Evolutionary conservation across 2,888 invertebrate genomes (phyloP).

Genomic region (Coremacera marginata): DNA sequence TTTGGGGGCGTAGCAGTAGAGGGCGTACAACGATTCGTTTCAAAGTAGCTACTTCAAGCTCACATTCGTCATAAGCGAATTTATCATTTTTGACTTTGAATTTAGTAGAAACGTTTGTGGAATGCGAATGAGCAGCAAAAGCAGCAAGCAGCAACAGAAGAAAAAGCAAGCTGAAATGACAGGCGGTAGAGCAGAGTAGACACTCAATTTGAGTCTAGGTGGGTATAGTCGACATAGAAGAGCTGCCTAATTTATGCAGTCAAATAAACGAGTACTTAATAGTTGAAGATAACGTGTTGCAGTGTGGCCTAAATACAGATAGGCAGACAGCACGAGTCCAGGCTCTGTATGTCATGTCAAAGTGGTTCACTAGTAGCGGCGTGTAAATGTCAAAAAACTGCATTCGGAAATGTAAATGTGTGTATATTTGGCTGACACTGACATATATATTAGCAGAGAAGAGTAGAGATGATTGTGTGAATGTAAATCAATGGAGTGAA

Average conservation of each 20-base stretch:
- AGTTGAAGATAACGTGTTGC: slow-evolving; percentile 20
- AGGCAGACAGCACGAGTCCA: neutral
- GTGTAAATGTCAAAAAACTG: slow-evolving; percentile 27
- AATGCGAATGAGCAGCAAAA: slow-evolving; percentile 37
- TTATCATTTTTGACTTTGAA: slow-evolving; percentile 32
- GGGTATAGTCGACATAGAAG: neutral
- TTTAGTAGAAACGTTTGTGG: slow-evolving; percentile 25
- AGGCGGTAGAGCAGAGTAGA: neutral
- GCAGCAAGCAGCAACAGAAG: slow-evolving; percentile 51
- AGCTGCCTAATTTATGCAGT: neutral
- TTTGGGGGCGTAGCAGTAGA: no score
- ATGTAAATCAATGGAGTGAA: neutral
- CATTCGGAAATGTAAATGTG: slow-evolving; percentile 3
- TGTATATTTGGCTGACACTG: neutral
- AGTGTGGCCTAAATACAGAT: neutral
- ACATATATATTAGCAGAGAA: neutral
- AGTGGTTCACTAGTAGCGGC: neutral
- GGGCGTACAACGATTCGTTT: no score
- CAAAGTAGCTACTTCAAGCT: no score
- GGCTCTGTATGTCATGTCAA: neutral
- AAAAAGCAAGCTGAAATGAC: slow-evolving; percentile 52
- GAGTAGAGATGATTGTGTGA: neutral
- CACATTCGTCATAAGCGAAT: slow-evolving; percentile 17
- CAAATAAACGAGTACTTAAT: slow-evolving; percentile 29
- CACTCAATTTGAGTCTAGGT: no score